Conservation (phyloP, 2,113 vertebrate species). For the Amazona vittata region DNA sequence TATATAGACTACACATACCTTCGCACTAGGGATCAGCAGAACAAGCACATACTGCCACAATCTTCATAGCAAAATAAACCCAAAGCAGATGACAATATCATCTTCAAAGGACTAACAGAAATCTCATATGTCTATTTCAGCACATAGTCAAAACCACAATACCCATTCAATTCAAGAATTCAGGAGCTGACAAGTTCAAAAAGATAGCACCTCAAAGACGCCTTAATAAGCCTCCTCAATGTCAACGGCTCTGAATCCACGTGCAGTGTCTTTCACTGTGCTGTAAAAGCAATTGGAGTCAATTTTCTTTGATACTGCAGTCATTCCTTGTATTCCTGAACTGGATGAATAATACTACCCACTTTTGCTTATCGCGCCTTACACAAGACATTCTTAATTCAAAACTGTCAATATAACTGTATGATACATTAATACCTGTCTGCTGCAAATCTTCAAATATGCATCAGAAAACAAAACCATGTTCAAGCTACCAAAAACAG, state of each 20-base stretch:
- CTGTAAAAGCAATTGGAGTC: neutral
- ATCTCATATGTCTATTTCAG: neutral
- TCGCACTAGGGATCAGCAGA: neutral
- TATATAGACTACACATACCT: neutral
- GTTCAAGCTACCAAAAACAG: neutral
- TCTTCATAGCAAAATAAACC: neutral
- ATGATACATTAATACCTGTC: neutral
- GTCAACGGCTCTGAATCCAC: neutral
- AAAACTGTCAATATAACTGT: neutral
- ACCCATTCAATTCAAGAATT: neutral
- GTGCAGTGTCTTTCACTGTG: neutral
- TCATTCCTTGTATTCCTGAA: neutral
- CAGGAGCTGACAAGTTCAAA: neutral
- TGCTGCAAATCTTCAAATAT: neutral
- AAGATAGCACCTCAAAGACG: neutral
- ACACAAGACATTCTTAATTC: neutral
- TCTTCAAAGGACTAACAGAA: neutral
- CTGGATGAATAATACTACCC: neutral
- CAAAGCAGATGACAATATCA: neutral
- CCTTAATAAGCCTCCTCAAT: neutral
- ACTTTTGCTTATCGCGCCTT: accelerated
- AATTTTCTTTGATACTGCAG: neutral
- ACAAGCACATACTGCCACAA: neutral
- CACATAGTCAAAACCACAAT: neutral
- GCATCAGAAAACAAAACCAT: neutral